These are phyloP conservation scores for Luperina testacea DNA, from an alignment of 2,888 invertebrate species.

Conservation along the genomic window DNA sequence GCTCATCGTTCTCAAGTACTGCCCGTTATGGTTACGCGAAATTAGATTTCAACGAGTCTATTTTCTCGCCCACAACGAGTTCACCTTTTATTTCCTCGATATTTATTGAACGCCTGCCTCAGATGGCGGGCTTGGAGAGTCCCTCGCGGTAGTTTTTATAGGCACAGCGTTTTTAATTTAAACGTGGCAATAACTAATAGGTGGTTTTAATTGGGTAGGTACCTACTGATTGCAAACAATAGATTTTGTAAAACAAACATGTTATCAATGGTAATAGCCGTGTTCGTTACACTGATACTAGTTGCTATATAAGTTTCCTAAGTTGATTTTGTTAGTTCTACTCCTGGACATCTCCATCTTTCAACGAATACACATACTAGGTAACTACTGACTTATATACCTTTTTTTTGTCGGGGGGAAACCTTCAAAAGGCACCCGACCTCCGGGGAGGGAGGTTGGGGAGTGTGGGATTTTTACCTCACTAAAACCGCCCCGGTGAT, in stretches of 20 bases:
- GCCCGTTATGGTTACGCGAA: conserved; percentile 89
- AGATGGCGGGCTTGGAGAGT: conserved; percentile 54
- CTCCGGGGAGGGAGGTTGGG: no score
- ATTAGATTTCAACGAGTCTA: conserved; percentile 90
- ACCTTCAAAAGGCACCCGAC: no score
- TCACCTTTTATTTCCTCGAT: conserved; percentile 84
- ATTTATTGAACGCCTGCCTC: conserved; percentile 76
- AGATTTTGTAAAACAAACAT: conserved; percentile 1
- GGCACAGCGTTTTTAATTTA: conserved; percentile 41
- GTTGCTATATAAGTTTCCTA: neutral
- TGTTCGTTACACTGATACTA: conserved; percentile 2
- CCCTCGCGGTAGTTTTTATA: conserved; percentile 20
- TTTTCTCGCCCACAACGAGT: conserved; percentile 82
- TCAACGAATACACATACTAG: neutral
- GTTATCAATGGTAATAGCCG: conserved; percentile 8
- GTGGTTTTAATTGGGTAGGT: conserved; percentile 19
- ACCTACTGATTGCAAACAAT: conserved; percentile 33
- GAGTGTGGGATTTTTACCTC: no score
- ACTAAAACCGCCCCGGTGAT: no score
- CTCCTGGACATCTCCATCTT: neutral
- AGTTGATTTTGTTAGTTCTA: conserved; percentile 1
- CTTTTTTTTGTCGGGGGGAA: no score
- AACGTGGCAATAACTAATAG: conserved; percentile 25
- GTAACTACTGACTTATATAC: neutral
- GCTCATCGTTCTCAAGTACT: conserved; percentile 88